A percentile compares a stretch with the other conserved stretches of the same genome.
phyloP scores from a whole-genome alignment of 2,113 vertebrate genomes.

The Thunnus maccoyii region DNA sequence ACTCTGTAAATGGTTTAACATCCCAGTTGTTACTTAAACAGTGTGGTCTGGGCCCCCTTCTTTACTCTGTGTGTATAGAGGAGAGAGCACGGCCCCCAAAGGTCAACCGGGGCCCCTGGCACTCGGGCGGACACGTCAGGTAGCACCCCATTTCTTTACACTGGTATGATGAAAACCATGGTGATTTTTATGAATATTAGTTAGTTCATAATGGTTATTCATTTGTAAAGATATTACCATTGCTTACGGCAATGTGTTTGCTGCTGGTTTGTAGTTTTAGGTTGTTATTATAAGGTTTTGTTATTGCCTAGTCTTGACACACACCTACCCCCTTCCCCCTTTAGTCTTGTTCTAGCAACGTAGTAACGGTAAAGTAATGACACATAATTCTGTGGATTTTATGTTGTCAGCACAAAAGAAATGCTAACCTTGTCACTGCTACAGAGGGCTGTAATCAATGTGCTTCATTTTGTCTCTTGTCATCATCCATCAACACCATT shows the following conservation, averaged over 20 bases:
- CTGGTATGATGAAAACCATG: slow-evolving; percentile 84
- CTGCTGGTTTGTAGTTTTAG: slow-evolving; percentile 75
- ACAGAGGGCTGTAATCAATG: slow-evolving; percentile 24
- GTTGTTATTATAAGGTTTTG: slow-evolving; percentile 59
- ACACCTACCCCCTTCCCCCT: slow-evolving; percentile 59
- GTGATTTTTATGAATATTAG: slow-evolving; percentile 73
- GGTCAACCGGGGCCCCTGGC: slow-evolving; percentile 84
- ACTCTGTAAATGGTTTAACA: slow-evolving; percentile 82
- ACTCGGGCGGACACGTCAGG: slow-evolving; percentile 83
- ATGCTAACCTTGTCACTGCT: slow-evolving; percentile 92
- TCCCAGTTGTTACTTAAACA: slow-evolving; percentile 86
- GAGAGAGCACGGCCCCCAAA: slow-evolving; percentile 85
- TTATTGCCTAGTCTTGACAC: slow-evolving; percentile 61
- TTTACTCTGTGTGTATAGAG: slow-evolving; percentile 86
- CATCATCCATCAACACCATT: slow-evolving; percentile 41
- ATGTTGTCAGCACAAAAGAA: slow-evolving; percentile 72
- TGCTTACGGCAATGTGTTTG: slow-evolving; percentile 70
- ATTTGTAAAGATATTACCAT: slow-evolving; percentile 72
- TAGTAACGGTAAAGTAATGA: slow-evolving; percentile 69
- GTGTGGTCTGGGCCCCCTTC: slow-evolving; percentile 82
- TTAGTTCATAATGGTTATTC: slow-evolving; percentile 66
- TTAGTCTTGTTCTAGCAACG: slow-evolving; percentile 42
- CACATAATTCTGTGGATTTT: slow-evolving; percentile 46
- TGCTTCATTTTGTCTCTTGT: slow-evolving; percentile 53
- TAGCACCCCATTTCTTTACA: slow-evolving; percentile 87